These are phyloP conservation scores for Argyrosomus regius DNA, from an alignment of 2,797 vertebrate genomes.

Conservation along the genomic window DNA sequence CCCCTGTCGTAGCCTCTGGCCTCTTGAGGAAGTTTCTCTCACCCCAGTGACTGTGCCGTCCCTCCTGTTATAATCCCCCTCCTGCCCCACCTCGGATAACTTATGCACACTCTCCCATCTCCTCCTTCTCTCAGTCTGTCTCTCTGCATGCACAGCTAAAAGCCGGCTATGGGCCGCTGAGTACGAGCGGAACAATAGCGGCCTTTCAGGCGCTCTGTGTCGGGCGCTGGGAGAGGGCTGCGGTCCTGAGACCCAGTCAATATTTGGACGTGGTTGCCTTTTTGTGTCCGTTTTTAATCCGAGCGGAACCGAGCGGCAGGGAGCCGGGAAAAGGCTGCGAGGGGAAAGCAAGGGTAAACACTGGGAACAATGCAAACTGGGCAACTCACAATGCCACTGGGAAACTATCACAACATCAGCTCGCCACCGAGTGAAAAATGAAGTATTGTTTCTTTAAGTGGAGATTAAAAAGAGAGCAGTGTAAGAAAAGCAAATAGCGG, in stretches of 20 bases:
- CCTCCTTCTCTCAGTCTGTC: constrained; percentile 72
- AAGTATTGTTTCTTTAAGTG: constrained; percentile 82
- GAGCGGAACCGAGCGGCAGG: constrained; percentile 80
- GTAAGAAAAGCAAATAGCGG: constrained; percentile 69
- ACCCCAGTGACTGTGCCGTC: constrained; percentile 38
- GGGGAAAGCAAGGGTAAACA: constrained; percentile 83
- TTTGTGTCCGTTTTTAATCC: constrained; percentile 82
- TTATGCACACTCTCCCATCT: constrained; percentile 72
- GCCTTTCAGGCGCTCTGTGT: constrained; percentile 83
- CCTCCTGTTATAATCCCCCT: constrained; percentile 53
- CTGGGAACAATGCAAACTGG: constrained; percentile 77
- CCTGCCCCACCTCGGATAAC: constrained; percentile 74
- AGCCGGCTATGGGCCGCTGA: constrained; percentile 84
- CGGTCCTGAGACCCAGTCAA: constrained; percentile 86
- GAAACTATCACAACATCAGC: constrained; percentile 83
- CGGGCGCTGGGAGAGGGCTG: constrained; percentile 79
- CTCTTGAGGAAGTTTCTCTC: constrained; percentile 72
- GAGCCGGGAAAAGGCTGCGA: constrained; percentile 74
- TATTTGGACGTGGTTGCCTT: constrained; percentile 87
- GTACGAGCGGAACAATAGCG: constrained; percentile 86
- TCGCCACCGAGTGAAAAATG: constrained; percentile 69
- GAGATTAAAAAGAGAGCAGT: constrained; percentile 81
- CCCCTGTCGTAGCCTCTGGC: constrained; percentile 59
- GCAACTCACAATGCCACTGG: constrained; percentile 76
- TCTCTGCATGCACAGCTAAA: constrained; percentile 83